These are phyloP conservation scores for Rhinopithecus roxellana DNA, from an alignment of 2,113 vertebrate genomes.

Conservation along the genomic window DNA sequence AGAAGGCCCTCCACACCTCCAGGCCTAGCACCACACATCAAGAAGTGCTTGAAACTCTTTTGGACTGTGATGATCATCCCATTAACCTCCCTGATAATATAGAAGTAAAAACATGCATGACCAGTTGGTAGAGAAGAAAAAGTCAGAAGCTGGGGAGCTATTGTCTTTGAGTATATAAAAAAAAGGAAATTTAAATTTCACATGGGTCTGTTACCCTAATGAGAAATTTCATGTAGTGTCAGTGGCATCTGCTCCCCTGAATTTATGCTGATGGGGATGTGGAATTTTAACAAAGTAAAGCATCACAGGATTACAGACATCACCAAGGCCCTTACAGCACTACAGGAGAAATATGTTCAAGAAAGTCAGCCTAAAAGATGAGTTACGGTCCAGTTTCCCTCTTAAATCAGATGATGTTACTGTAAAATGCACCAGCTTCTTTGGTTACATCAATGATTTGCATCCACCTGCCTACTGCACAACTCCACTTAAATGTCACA, in stretches of 20 bases:
- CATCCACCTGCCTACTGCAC: not conserved
- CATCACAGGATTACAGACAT: not conserved
- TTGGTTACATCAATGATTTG: not conserved
- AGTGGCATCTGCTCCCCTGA: not conserved
- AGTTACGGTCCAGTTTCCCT: not conserved
- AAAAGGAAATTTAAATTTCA: slow-evolving; percentile 25
- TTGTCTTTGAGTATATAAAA: not conserved
- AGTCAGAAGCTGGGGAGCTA: not conserved
- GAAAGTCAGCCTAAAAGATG: not conserved
- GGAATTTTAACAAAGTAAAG: slow-evolving; percentile 21
- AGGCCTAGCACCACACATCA: not conserved
- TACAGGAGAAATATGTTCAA: not conserved
- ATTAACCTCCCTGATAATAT: not conserved
- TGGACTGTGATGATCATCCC: not conserved
- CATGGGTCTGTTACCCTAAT: not conserved
- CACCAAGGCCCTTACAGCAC: not conserved
- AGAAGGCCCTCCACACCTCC: not conserved
- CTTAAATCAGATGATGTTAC: not conserved
- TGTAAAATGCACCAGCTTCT: not conserved
- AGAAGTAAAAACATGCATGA: not conserved
- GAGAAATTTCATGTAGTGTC: not conserved
- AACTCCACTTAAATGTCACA: not conserved
- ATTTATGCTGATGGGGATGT: not conserved
- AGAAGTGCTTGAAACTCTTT: not conserved
- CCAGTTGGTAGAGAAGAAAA: not conserved